Evolutionary conservation across 2,888 invertebrate species (phyloP).

Genomic region (Trissolcus brochymenae): DNA sequence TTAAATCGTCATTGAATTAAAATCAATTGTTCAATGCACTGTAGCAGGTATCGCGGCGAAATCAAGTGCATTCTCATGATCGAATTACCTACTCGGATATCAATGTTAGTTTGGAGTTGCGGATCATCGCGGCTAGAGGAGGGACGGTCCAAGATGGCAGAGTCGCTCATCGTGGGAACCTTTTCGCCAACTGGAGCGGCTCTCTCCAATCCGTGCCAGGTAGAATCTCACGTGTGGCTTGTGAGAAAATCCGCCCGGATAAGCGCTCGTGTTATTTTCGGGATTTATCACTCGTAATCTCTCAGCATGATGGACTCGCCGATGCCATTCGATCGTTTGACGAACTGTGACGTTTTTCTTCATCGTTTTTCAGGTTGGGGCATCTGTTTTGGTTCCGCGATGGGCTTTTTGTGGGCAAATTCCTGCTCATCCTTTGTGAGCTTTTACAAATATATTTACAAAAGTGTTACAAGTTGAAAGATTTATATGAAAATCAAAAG

Average conservation of each 20-base stretch:
- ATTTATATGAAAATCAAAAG: no score
- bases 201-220: slow-evolving; percentile 68
- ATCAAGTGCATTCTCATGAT: slow-evolving; percentile 49
- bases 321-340: slow-evolving; percentile 7
- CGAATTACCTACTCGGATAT: slow-evolving; percentile 31
- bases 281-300: slow-evolving; percentile 47
- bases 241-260: slow-evolving; percentile 64
- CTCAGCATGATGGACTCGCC: slow-evolving; percentile 23
- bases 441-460: no score
- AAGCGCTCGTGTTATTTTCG: slow-evolving; percentile 59
- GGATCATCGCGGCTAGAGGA: slow-evolving; percentile 35
- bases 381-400: slow-evolving; percentile 4
- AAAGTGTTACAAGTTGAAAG: no score
- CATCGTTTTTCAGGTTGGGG: not conserved
- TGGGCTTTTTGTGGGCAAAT: not conserved
- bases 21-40: slow-evolving; percentile 8
- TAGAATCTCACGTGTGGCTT: slow-evolving; percentile 67
- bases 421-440: not conserved
- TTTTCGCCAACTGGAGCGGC: slow-evolving; percentile 75
- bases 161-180: slow-evolving; percentile 73
- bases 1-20: slow-evolving; percentile 12
- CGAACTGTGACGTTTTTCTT: slow-evolving; percentile 8
- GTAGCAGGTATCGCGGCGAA: slow-evolving; percentile 17
- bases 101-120: slow-evolving; percentile 20
- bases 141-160: slow-evolving; percentile 66